phyloP scores from a whole-genome alignment of 2,113 vertebrate species.

The Anhinga anhinga region DNA sequence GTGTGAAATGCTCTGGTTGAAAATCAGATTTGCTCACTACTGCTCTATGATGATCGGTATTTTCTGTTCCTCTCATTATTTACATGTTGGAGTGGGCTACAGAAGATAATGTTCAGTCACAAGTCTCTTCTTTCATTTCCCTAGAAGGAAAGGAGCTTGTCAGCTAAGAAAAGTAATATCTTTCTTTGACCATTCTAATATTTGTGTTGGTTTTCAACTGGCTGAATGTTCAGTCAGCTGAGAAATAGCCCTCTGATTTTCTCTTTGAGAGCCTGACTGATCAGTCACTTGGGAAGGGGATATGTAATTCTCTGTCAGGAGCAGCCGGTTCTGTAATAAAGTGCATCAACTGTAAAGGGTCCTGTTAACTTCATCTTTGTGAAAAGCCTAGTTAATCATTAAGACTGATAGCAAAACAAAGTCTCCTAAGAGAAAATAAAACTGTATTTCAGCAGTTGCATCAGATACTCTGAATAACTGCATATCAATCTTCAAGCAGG shows the following conservation, averaged over 20 bases:
- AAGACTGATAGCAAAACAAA: background rate
- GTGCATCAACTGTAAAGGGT: background rate
- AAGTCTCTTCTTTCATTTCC: conserved; percentile 30
- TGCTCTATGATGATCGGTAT: background rate
- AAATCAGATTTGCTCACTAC: background rate
- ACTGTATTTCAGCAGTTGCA: background rate
- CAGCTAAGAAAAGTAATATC: background rate
- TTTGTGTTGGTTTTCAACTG: conserved; percentile 18
- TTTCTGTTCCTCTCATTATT: conserved; percentile 10
- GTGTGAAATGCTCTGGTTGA: background rate
- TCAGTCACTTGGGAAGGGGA: conserved; percentile 25
- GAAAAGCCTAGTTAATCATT: background rate
- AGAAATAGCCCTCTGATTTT: conserved; percentile 29
- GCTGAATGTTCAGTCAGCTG: conserved; percentile 33
- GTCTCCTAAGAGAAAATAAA: background rate
- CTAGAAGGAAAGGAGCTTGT: conserved; percentile 11
- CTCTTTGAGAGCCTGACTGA: background rate
- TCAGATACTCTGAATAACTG: background rate
- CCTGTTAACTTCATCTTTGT: background rate
- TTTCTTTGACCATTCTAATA: conserved; percentile 6
- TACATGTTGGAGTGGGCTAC: background rate
- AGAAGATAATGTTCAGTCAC: conserved; percentile 25
- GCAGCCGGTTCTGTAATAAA: background rate
- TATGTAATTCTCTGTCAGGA: conserved; percentile 1
- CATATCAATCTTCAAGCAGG: background rate